phyloP scores from a whole-genome alignment of 1,140 invertebrate genomes.

The Pteromalus puparum region DNA sequence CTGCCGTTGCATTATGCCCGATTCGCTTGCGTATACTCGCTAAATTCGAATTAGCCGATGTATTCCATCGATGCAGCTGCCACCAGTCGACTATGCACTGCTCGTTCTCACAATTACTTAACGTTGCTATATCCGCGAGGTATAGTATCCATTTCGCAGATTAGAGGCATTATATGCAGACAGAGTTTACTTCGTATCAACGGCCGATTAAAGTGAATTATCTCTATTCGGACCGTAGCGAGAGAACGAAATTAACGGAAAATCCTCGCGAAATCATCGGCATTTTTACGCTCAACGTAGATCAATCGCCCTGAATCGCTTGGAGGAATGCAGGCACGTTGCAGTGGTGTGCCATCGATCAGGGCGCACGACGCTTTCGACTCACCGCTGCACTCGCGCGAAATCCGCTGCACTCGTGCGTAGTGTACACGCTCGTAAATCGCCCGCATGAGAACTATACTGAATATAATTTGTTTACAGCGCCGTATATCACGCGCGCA shows the following conservation, averaged over 20 bases:
- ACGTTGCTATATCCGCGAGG: not conserved
- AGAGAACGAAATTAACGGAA: too few species aligned
- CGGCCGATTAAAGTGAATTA: too few species aligned
- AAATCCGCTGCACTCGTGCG: conserved; percentile 5
- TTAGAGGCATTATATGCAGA: not conserved
- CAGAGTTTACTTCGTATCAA: not conserved
- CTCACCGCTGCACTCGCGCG: not conserved
- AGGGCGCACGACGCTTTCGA: not conserved
- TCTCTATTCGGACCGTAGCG: too few species aligned
- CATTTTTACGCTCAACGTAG: not conserved
- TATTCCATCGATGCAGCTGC: not conserved
- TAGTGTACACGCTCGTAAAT: conserved; percentile 20
- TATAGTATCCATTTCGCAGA: not conserved
- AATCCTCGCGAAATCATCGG: too few species aligned
- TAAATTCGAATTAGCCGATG: not conserved
- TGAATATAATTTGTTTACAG: conserved; percentile 36
- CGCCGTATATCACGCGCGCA: conserved; percentile 19
- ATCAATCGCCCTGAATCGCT: not conserved
- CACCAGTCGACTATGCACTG: not conserved
- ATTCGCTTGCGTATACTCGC: not conserved
- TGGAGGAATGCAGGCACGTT: not conserved
- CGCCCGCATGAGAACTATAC: conserved; percentile 34
- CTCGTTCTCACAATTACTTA: not conserved
- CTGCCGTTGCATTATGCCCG: not conserved
- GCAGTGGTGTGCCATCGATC: not conserved